Conservation (phyloP, 2,113 vertebrate genomes). For the Macaca mulatta region DNA sequence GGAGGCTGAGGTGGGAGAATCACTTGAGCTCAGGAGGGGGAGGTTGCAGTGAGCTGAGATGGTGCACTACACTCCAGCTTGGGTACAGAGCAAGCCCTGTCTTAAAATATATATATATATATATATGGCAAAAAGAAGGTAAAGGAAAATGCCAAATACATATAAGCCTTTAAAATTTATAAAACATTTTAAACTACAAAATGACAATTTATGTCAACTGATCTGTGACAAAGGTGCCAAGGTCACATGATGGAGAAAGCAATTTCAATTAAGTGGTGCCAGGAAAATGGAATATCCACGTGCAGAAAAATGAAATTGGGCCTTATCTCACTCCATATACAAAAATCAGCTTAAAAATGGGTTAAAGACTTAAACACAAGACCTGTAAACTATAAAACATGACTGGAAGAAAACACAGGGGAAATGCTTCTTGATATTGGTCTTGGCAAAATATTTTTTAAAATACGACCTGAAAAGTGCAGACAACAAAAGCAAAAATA, state of each 20-base stretch:
- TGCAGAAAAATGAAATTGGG: neutral
- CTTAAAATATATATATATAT: no score
- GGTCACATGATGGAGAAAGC: neutral
- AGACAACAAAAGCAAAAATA: neutral
- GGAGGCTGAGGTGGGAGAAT: no score
- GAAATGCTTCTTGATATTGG: neutral
- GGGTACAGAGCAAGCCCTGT: no score
- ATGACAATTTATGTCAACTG: neutral
- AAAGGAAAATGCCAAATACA: slow-evolving; percentile 33
- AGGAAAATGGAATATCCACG: neutral
- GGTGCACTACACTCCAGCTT: no score
- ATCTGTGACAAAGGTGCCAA: neutral
- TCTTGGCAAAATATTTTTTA: neutral
- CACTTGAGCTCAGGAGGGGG: no score
- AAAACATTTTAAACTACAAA: slow-evolving; percentile 11
- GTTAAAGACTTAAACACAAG: neutral
- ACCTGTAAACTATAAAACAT: neutral
- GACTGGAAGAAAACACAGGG: neutral
- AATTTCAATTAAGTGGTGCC: neutral
- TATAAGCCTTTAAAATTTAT: neutral
- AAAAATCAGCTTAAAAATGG: neutral
- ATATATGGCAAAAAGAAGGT: neutral
- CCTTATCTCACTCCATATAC: neutral
- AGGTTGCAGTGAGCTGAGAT: no score
- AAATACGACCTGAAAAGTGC: neutral